Base-by-base conservation (phyloP, 2,113 vertebrate genomes). In the Raja brachyura region DNA sequence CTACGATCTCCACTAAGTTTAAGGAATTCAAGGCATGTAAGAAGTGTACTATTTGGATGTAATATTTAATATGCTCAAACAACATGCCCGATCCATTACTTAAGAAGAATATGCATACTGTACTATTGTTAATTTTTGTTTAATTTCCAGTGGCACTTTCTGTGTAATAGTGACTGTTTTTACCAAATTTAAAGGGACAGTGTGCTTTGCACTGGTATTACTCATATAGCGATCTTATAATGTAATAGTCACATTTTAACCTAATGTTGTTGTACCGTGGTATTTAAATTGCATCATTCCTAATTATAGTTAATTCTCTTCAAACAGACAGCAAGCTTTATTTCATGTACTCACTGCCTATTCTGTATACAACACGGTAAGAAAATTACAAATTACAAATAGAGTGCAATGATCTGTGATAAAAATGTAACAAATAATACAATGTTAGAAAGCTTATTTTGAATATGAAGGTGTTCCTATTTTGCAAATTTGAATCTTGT, bases 291-390 rank as follows among this genome's bases (percentile, higher is more conserved):
- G 88, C 33, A 48, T 70, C 11, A 25, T 22, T 0, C 31, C 79
- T 93, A 73, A 93, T 78, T 93, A 31, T 93, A 25, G 10, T 88
- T 18, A 86, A 66, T 94, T 48, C 95, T 96, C 94, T 94, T 93
- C 95, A 22, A 94, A 48, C 94, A 99, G 98, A 96, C 98, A 99
- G 93, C 97, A 98, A 94, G 98, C 97, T 0, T 96, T 99, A 94
- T 98, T 99, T 94, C 96, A 99, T 0, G 97, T 99, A 90, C 96
- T 99, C 6, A 96, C 97, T n/a, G 98, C 98, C 0, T 99, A 99
- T 94, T 99, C 98, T 0, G 97, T 99, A 94, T 98, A 99, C 95
- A 98, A 98, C 95, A 97, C 97, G 90, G 98, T 99, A 94, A 97
- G 98, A 96, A 94, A 5, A 61, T 59, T 74, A n/a, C 90, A 94